Evolutionary conservation across 2,888 invertebrate species (phyloP), one percentile per base, ranked within the genome.

Genomic region (Chaetoderma sp.): DNA sequence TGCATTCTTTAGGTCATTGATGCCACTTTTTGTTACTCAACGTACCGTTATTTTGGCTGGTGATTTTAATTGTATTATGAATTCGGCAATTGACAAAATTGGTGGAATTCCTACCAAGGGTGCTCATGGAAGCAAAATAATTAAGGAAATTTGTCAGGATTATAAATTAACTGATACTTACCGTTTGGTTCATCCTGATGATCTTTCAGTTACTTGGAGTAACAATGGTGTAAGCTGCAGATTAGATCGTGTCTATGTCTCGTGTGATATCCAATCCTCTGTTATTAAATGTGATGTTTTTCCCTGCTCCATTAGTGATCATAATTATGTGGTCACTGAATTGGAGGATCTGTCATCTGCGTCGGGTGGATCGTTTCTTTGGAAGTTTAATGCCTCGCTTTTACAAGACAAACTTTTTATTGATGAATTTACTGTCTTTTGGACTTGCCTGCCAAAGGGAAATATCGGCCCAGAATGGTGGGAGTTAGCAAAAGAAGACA

Each of bases 201-300:
- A 2, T 18, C 13, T 30, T 13, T n/a, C 47, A 6, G 25, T 28
- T 13, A 49, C 60, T 23, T 60, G 60, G 60, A 28, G 27, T 30
- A 18, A 23, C 1, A 33, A 16, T 4, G 16, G 16, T 18, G 36
- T 49, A 21, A 23, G 30, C 30, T 60, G 60, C 18, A n/a, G 23
- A 10, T 32, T 60, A 28, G 60, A 60, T 47, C 27, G 60, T 16
- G 27, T 60, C 25, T 60, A 44, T 32, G n/a, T 60, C 33, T 60
- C 60, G 6, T 16, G 27, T 47, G 25, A 25, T 32, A 25, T 47
- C 16, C n/a, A 36, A 36, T 10, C n/a, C 39, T 36, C 13, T 25
- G 16, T 52, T 4, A 52, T 18, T 18, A 28, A 52, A 10, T 28
- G 28, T 28, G 4, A 18, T 16, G 13, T 52, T 52, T 30, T 23